Conservation (phyloP, 2,113 vertebrate species). For the Aegithalos caudatus region DNA sequence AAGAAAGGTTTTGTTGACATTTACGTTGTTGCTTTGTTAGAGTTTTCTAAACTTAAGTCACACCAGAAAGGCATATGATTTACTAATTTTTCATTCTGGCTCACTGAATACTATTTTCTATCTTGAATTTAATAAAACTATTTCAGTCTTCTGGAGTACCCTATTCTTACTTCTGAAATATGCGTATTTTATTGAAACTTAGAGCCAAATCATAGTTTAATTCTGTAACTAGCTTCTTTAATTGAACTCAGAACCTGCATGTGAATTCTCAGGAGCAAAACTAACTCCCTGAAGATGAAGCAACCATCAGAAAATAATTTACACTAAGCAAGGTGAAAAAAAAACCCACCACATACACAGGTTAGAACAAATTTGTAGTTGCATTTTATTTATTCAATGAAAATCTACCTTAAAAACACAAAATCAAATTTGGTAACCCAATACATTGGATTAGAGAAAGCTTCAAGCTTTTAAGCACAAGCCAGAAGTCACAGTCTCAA, state of each 20-base stretch:
- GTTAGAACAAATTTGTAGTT: conserved; percentile 52
- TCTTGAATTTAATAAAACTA: neutral
- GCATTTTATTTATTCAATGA: conserved; percentile 75
- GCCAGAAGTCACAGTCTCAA: conserved; percentile 62
- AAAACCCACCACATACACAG: conserved; percentile 16
- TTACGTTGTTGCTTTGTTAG: neutral
- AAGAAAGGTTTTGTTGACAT: neutral
- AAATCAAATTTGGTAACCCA: conserved; percentile 54
- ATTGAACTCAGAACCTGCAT: neutral
- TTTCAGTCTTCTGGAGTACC: neutral
- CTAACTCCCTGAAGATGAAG: neutral
- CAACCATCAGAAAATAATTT: neutral
- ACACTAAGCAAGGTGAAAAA: neutral
- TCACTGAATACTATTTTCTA: neutral
- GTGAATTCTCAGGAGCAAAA: neutral
- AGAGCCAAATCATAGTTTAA: neutral
- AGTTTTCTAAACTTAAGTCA: neutral
- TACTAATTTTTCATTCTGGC: neutral
- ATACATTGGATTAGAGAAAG: conserved; percentile 61
- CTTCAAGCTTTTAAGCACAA: conserved; percentile 67
- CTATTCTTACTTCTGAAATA: neutral
- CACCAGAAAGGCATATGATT: neutral
- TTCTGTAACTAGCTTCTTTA: neutral
- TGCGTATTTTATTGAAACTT: neutral
- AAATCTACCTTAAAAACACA: conserved; percentile 73